Conservation (phyloP, 2,113 vertebrate genomes). For the Psittacula cyanocephala region DNA sequence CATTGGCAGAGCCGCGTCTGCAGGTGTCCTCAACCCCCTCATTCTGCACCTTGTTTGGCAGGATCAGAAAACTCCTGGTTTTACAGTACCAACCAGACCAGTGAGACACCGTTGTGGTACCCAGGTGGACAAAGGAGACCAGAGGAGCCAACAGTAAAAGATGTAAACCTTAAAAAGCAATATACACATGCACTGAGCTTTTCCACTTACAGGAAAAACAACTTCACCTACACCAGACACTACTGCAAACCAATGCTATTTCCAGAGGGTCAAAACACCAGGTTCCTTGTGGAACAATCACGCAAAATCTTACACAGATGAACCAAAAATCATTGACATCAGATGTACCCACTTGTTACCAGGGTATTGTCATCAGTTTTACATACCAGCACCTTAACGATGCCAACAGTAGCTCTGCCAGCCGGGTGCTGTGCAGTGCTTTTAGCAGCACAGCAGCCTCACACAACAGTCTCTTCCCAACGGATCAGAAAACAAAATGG, state of each 20-base stretch:
- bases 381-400: accelerated
- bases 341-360: accelerated
- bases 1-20: background rate
- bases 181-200: background rate
- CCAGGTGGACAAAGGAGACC: background rate
- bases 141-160: background rate
- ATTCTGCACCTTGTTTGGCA: slow-evolving; percentile 45
- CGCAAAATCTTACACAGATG: background rate
- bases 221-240: background rate
- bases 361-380: background rate
- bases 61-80: background rate
- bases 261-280: background rate
- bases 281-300: background rate
- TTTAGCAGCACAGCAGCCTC: background rate
- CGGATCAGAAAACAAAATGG: background rate
- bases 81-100: background rate
- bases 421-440: accelerated
- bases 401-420: background rate
- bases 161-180: background rate
- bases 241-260: background rate
- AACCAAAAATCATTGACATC: background rate
- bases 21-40: background rate
- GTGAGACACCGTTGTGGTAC: background rate
- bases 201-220: background rate
- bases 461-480: accelerated